Percentiles rank a stretch among this genome's conserved stretches.
phyloP scores from a whole-genome alignment of 2,797 vertebrate genomes.

The Enteromius mattozi region DNA sequence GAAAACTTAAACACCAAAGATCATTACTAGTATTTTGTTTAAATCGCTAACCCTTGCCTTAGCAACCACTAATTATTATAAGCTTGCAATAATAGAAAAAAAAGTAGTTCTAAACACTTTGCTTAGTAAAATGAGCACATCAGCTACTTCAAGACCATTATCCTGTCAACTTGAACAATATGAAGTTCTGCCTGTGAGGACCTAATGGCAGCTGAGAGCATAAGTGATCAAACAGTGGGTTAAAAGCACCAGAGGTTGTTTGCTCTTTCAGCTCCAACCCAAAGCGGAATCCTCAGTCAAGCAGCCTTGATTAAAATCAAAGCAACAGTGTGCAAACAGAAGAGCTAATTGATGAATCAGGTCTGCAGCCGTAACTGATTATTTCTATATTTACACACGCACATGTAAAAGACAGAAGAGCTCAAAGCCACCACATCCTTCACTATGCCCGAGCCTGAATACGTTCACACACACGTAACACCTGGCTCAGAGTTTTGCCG shows the following conservation, averaged over 20 bases:
- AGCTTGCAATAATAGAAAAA: background rate
- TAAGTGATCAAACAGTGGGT: slow-evolving; percentile 7
- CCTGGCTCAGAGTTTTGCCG: slow-evolving; percentile 52
- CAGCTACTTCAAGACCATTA: background rate
- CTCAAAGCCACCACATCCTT: slow-evolving; percentile 65
- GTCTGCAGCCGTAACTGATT: slow-evolving; percentile 58
- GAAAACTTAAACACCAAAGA: background rate
- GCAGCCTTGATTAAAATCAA: slow-evolving; percentile 66
- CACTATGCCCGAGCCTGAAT: slow-evolving; percentile 27
- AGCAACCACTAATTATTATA: background rate
- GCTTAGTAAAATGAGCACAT: background rate
- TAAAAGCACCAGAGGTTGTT: slow-evolving; percentile 37
- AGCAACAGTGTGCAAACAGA: slow-evolving; percentile 52
- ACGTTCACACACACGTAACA: slow-evolving; percentile 35
- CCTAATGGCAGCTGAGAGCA: slow-evolving; percentile 12
- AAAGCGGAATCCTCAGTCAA: slow-evolving; percentile 38
- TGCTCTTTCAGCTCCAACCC: slow-evolving; percentile 43
- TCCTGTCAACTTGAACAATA: slow-evolving; percentile 2
- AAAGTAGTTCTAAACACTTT: background rate
- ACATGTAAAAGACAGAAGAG: slow-evolving; percentile 51
- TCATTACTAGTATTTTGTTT: background rate
- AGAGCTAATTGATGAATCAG: slow-evolving; percentile 61
- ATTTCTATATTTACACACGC: slow-evolving; percentile 55
- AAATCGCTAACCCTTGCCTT: background rate
- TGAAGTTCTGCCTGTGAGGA: background rate